phyloP scores from a whole-genome alignment of 2,888 invertebrate species.

The Lysandra coridon region DNA sequence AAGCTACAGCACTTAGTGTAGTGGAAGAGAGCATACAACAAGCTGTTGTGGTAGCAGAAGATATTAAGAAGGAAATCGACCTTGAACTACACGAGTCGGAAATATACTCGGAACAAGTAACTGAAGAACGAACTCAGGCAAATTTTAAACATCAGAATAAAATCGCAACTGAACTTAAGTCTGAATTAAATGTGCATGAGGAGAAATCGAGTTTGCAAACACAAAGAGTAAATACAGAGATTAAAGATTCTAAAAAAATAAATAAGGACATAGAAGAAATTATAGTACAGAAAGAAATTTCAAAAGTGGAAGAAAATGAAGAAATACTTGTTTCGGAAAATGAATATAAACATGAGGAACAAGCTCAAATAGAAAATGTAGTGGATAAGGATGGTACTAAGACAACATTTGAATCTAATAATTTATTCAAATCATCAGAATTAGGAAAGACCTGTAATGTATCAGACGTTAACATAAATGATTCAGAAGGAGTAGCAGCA shows the following conservation, averaged over 20 bases:
- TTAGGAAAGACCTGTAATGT: slow-evolving; percentile 31
- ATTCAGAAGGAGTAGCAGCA: slow-evolving; percentile 38
- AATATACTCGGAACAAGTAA: not conserved
- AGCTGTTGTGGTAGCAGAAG: slow-evolving; percentile 59
- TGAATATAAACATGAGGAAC: slow-evolving; percentile 36
- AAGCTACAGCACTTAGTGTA: slow-evolving; percentile 57
- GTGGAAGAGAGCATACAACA: slow-evolving; percentile 64
- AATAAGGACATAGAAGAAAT: not conserved
- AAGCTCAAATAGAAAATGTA: slow-evolving; percentile 36
- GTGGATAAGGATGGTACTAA: slow-evolving; percentile 32
- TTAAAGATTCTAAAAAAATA: not conserved
- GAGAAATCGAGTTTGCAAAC: not conserved
- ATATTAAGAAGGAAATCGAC: slow-evolving; percentile 61
- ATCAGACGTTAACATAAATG: slow-evolving; percentile 4
- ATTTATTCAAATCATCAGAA: not conserved
- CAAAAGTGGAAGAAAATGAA: not conserved
- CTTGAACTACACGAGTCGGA: slow-evolving; percentile 46
- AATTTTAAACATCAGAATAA: not conserved
- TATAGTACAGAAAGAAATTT: not conserved
- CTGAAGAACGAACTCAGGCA: not conserved
- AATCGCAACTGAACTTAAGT: not conserved
- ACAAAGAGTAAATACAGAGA: not conserved
- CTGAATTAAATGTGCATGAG: slow-evolving; percentile 1
- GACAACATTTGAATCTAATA: not conserved
- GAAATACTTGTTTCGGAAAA: not conserved